Evolutionary conservation across 1,140 invertebrate species (phyloP).

Genomic region (Pollicipes pollicipes): DNA sequence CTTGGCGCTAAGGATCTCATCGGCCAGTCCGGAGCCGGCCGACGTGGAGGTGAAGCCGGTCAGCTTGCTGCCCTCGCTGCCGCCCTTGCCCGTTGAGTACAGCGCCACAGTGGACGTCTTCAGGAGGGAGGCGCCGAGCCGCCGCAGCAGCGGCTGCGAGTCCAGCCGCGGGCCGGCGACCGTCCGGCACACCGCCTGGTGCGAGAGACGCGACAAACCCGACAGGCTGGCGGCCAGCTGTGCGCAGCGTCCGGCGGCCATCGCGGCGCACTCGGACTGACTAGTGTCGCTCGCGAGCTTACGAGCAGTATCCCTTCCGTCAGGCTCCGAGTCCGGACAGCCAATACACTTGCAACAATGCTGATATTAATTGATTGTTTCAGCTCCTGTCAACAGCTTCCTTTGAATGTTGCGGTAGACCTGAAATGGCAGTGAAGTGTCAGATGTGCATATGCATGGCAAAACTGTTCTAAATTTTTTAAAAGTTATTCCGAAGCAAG

Average conservation of each 20-base stretch:
- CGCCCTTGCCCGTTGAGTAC: background rate
- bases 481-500: too few species aligned
- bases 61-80: background rate
- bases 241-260: background rate
- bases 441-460: too few species aligned
- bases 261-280: too few species aligned
- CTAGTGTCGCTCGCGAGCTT: too few species aligned
- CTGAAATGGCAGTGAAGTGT: too few species aligned
- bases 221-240: background rate
- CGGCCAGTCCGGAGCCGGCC: slow-evolving; percentile 15
- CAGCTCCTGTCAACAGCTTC: too few species aligned
- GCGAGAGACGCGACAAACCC: background rate
- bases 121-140: background rate
- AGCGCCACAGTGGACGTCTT: background rate
- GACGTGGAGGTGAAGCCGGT: background rate
- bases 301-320: too few species aligned
- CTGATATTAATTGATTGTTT: too few species aligned
- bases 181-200: background rate
- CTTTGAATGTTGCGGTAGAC: too few species aligned
- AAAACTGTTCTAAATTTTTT: too few species aligned
- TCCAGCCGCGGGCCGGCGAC: background rate
- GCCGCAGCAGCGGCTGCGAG: background rate
- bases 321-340: too few species aligned
- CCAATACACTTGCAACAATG: too few species aligned
- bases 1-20: slow-evolving; percentile 18